A percentile compares a stretch with the other conserved stretches of the same genome.
Evolutionary conservation across 2,888 invertebrate genomes (phyloP).

Genomic region (Sesamia inferens): DNA sequence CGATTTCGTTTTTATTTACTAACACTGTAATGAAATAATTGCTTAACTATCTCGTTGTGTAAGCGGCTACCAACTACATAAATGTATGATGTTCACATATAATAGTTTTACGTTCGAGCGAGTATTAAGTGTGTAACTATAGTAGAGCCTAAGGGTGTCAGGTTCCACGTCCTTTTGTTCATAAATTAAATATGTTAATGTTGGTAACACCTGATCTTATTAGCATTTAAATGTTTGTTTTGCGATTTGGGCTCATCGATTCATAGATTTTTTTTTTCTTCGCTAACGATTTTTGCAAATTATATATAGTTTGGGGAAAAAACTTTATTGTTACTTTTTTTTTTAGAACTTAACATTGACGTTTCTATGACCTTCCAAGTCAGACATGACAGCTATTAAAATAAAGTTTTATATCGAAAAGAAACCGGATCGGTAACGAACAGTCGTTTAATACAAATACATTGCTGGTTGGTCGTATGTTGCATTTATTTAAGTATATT

Average conservation of each 20-base stretch:
- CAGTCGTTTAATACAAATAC: slow-evolving; percentile 40
- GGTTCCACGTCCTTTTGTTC: slow-evolving; percentile 53
- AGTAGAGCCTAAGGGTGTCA: slow-evolving; percentile 52
- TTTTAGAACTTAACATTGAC: slow-evolving; percentile 39
- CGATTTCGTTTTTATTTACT: slow-evolving; percentile 64
- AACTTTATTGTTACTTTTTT: background rate
- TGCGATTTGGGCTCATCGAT: slow-evolving; percentile 6
- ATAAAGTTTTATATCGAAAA: slow-evolving; percentile 52
- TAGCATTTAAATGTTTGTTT: slow-evolving; percentile 49
- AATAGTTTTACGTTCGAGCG: slow-evolving; percentile 55
- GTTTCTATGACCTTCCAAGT: slow-evolving; percentile 67
- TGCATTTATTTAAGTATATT: slow-evolving; percentile 61
- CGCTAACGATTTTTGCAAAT: background rate
- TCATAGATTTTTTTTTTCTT: background rate
- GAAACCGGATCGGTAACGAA: slow-evolving; percentile 66
- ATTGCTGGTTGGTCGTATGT: slow-evolving; percentile 37
- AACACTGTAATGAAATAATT: slow-evolving; percentile 63
- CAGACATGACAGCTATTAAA: slow-evolving; percentile 60
- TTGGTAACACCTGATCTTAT: slow-evolving; percentile 42
- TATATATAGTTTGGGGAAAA: background rate
- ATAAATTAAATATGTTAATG: slow-evolving; percentile 50
- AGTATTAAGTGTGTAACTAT: slow-evolving; percentile 54
- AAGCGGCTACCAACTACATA: slow-evolving; percentile 39
- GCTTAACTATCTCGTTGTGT: slow-evolving; percentile 61
- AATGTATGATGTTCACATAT: slow-evolving; percentile 30